Percentiles rank a stretch among this genome's conserved stretches.
These are phyloP conservation scores for Diacarnus erythraeanus DNA, from an alignment of 37 sponge, comb jelly and placozoan species.

Conservation along the genomic window DNA sequence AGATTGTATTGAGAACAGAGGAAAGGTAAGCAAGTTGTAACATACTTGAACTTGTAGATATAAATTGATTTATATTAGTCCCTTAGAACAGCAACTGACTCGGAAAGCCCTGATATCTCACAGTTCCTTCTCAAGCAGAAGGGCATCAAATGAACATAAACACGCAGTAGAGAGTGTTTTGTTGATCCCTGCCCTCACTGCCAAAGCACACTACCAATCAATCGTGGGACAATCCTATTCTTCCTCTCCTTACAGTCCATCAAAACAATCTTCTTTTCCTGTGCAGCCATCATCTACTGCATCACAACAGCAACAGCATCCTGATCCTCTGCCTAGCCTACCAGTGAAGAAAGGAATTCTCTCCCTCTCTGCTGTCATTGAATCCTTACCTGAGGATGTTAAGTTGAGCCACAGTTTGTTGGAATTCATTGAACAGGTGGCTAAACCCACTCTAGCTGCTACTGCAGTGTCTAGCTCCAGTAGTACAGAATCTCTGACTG, in stretches of 20 bases:
- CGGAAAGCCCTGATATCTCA: not conserved
- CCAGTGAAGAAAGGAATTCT: conserved; percentile 60
- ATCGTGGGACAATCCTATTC: conserved; percentile 37
- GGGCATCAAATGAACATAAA: not conserved
- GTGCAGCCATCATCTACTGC: not conserved
- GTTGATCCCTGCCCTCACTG: conserved; percentile 63
- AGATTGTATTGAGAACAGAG: conserved; percentile 42
- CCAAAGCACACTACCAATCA: conserved; percentile 71
- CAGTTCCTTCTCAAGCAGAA: not conserved
- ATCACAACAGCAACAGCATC: not conserved
- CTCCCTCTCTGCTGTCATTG: conserved; percentile 49
- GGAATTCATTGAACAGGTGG: conserved; percentile 89
- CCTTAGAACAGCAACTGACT: too few relatives aligned
- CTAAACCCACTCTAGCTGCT: conserved; percentile 58
- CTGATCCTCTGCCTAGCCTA: not conserved
- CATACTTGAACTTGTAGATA: conserved; percentile 5
- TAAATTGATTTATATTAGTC: not conserved
- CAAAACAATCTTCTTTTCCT: not conserved
- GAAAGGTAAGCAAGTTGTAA: conserved; percentile 24
- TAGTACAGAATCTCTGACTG: conserved; percentile 5
- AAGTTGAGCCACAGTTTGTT: conserved; percentile 68
- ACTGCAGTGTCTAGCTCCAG: conserved; percentile 20
- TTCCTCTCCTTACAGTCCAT: not conserved
- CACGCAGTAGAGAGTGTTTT: conserved; percentile 29
- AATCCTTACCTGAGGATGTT: conserved; percentile 70